A percentile compares a stretch with the other conserved stretches of the same genome.
phyloP scores from a whole-genome alignment of 1,140 invertebrate species.

The Glossosoma conforme region DNA sequence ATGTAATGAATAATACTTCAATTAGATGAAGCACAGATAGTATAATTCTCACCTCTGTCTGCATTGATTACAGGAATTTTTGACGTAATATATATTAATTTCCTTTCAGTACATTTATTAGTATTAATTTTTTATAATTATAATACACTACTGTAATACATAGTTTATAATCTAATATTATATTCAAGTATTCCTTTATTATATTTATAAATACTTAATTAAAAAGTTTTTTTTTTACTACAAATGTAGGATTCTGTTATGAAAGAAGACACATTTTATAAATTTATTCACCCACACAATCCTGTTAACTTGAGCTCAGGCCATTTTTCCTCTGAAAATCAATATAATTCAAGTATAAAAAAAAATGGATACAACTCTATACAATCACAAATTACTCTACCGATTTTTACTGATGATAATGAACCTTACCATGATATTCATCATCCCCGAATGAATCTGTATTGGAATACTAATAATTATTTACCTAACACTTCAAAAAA shows the following conservation, averaged over 20 bases:
- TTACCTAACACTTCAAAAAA: too few species aligned
- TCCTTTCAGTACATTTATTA: background rate
- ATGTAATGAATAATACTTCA: too few species aligned
- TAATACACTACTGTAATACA: background rate
- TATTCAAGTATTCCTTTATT: background rate
- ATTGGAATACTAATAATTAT: too few species aligned
- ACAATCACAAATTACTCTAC: background rate
- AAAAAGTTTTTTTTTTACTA: background rate
- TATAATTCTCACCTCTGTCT: background rate
- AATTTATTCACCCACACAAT: background rate
- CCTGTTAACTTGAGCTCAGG: background rate
- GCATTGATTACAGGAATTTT: background rate
- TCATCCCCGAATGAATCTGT: too few species aligned
- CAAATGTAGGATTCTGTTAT: background rate
- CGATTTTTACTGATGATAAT: background rate
- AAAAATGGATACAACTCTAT: background rate
- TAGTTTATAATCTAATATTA: background rate
- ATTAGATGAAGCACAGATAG: too few species aligned
- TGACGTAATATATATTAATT: background rate
- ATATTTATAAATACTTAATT: background rate
- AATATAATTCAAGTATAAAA: background rate
- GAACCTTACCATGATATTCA: slow-evolving; percentile 2
- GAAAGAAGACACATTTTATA: background rate
- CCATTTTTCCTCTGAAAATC: background rate
- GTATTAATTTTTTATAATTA: background rate